Percentiles rank a stretch among this genome's conserved stretches.
Evolutionary conservation across 2,888 invertebrate species (phyloP).

Genomic region (Drosophila flavopinicola): DNA sequence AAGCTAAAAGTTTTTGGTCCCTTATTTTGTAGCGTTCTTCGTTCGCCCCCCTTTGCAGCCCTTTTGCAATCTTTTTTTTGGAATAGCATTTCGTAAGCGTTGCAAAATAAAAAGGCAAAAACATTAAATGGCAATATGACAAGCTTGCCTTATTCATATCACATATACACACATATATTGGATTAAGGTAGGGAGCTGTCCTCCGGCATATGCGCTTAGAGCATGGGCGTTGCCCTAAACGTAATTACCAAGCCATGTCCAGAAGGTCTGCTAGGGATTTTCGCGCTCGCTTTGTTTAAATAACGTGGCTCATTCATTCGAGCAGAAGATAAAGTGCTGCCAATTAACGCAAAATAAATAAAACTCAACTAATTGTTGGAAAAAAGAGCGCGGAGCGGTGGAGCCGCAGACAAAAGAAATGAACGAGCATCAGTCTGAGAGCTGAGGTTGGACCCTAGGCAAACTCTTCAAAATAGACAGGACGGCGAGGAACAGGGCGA

Average conservation of each 20-base stretch:
- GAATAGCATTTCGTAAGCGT: constrained; percentile 71
- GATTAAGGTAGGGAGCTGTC: constrained; percentile 56
- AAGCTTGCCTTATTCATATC: constrained; percentile 46
- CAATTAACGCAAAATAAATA: constrained; percentile 82
- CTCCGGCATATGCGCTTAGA: constrained; percentile 47
- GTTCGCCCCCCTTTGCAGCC: constrained; percentile 39
- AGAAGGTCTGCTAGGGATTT: constrained; percentile 48
- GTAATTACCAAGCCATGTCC: constrained; percentile 66
- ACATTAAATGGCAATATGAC: constrained; percentile 76
- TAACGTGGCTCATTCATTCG: constrained; percentile 76
- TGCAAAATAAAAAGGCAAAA: constrained; percentile 68
- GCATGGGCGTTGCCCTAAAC: constrained; percentile 42
- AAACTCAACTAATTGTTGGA: constrained; percentile 81
- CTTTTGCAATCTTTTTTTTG: constrained; percentile 68
- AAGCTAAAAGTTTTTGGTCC: constrained; percentile 69
- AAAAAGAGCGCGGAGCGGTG: constrained; percentile 28
- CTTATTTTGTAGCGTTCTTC: constrained; percentile 50
- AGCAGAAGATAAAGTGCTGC: constrained; percentile 79
- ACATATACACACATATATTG: constrained; percentile 38
- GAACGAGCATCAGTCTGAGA: constrained; percentile 52
- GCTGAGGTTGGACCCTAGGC: constrained; percentile 40
- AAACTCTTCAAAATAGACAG: constrained; percentile 58
- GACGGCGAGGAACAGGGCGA: constrained; percentile 24
- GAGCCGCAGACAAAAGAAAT: constrained; percentile 61
- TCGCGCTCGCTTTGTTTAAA: constrained; percentile 63